Percentiles rank a stretch among this genome's conserved stretches.
Conservation (phyloP, 2,113 vertebrate genomes). For the Misgurnus anguillicaudatus region DNA sequence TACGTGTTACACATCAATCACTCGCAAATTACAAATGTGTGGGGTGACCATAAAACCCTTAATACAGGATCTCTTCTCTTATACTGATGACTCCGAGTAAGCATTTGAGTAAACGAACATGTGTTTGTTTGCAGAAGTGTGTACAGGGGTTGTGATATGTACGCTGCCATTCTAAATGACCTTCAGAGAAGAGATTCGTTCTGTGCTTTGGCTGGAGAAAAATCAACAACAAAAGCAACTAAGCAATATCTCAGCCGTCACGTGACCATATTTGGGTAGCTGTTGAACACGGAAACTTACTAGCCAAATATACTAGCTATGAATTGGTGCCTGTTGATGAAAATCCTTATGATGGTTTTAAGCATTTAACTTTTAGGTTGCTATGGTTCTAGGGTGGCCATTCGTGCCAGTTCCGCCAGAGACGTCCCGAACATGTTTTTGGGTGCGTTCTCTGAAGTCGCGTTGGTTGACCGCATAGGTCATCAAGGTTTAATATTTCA, state of each 20-base stretch:
- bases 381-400: no score
- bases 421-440: no score
- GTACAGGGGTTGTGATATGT: slow-evolving; percentile 15
- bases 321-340: no score
- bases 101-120: not conserved
- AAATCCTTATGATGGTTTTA: no score
- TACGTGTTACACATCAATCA: slow-evolving; percentile 18
- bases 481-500: no score
- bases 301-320: no score
- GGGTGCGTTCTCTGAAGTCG: no score
- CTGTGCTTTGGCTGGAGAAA: slow-evolving; percentile 35
- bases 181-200: slow-evolving; percentile 50
- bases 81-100: slow-evolving; percentile 57
- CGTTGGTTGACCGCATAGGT: no score
- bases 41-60: slow-evolving; percentile 66
- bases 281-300: not conserved
- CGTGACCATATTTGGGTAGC: not conserved
- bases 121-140: slow-evolving; percentile 15
- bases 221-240: slow-evolving; percentile 19
- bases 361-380: no score
- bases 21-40: slow-evolving; percentile 61
- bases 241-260: not conserved
- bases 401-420: no score
- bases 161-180: slow-evolving; percentile 58
- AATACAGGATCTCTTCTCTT: slow-evolving; percentile 64